Evolutionary conservation across 2,113 vertebrate genomes (phyloP).

Genomic region (Lycaon pictus): DNA sequence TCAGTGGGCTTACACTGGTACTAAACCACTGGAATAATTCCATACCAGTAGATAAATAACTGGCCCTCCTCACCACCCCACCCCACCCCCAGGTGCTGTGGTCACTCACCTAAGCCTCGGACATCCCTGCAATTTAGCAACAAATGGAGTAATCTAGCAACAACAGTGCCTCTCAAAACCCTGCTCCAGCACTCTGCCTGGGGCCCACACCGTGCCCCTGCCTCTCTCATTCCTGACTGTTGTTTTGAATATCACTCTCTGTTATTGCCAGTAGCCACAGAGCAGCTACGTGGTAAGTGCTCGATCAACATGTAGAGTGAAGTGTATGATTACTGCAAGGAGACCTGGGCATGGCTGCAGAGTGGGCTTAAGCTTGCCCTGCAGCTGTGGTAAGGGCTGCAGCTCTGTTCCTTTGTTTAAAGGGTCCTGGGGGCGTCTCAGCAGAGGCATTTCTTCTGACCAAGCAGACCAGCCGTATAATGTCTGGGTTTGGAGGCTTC

Average conservation of each 20-base stretch:
- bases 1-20: neutral
- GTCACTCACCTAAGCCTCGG: neutral
- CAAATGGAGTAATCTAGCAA: neutral
- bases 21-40: neutral
- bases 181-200: neutral
- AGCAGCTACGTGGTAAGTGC: neutral
- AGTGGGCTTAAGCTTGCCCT: neutral
- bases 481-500: neutral
- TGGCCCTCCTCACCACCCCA: neutral
- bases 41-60: no score
- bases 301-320: neutral
- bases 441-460: conserved; percentile 29
- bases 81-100: neutral
- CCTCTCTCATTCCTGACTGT: neutral
- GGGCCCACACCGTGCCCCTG: rapidly evolving
- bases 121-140: neutral
- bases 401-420: neutral
- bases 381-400: neutral
- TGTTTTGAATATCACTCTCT: neutral
- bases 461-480: no score
- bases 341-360: neutral
- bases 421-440: neutral
- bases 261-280: neutral
- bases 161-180: neutral
- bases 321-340: neutral